Evolutionary conservation across 92 coral and sea anemone species (phyloP).

Genomic region (Epizoanthus ramosus): DNA sequence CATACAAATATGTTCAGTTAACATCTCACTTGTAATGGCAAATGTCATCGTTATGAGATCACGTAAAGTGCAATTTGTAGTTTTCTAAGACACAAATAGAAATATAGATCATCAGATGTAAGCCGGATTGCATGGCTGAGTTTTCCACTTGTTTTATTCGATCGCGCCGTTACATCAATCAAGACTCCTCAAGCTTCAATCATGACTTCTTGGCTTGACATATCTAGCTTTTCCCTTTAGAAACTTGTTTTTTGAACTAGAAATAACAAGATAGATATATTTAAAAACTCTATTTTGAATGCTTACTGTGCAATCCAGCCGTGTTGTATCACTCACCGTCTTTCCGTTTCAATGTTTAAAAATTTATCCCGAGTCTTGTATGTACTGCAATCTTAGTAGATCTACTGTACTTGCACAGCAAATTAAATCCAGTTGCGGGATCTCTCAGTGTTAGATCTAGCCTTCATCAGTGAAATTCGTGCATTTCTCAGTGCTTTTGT

Average conservation of each 20-base stretch:
- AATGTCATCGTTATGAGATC: background rate
- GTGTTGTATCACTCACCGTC: background rate
- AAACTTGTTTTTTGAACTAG: background rate
- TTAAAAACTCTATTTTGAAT: background rate
- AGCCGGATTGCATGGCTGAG: too few relatives aligned
- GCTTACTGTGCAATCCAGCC: background rate
- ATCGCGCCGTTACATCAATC: too few relatives aligned
- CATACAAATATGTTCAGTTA: background rate
- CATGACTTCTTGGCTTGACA: too few relatives aligned
- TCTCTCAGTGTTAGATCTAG: background rate
- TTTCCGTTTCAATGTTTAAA: background rate
- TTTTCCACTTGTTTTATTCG: too few relatives aligned
- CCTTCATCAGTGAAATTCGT: background rate
- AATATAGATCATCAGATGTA: background rate
- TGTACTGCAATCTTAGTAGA: background rate
- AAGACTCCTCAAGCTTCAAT: too few relatives aligned
- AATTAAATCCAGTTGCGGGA: background rate
- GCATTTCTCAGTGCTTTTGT: background rate
- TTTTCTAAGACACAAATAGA: background rate
- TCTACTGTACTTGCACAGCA: background rate
- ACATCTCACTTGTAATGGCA: background rate
- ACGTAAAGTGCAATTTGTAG: constrained; percentile 4
- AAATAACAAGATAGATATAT: background rate
- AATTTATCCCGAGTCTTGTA: background rate
- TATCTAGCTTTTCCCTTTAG: too few relatives aligned